Evolutionary conservation across 1,140 invertebrate species (phyloP), one percentile per base, ranked within the genome.

Genomic region (Papilio polytes): DNA sequence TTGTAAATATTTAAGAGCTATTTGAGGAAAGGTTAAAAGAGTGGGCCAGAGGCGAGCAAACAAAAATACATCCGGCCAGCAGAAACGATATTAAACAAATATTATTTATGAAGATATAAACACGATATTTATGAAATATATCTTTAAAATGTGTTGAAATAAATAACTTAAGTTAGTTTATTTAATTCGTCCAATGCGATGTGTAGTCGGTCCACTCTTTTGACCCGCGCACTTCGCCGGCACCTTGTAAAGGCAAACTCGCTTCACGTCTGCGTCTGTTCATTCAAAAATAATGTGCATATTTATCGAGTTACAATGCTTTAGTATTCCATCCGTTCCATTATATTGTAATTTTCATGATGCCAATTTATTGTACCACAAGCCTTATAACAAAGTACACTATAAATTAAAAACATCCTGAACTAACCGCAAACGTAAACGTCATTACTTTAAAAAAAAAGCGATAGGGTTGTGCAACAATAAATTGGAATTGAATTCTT

Each of bases 1-100:
- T 83, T 94, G 92, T 94, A 94, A 93, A 94, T 94, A 94, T 84
- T 85, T 86, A 78, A 87, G 82, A 90, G 84, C 86, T 88, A 86
- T 88, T 86, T 85, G 79, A 78, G 77, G 36, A 66, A 66, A 74
- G 76, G 85, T 90, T 85, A 83, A 87, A 87, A 89, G 92, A 90
- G 92, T 88, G 92, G 91, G 88, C 88, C 82, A 81, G 80, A 78
- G 70, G 74, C 82, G 83, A 84, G 82, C 85, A 83, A 82, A 89
- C 86, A 87, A 86, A 87, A 81, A 87, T 82, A 84, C 86, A 90
- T 94, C 92, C 92, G 91, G 92, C 92, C 92, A 93, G 83, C 83
- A 87, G 85, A 86, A 83, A 74, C 70, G 82, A 78, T 85, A 84
- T 84, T 78, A 79, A 77, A 83, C 74, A 48, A 46, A 85, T 44